Base-by-base conservation (phyloP, 1,140 invertebrate genomes). In the Hormaphis cornu region DNA sequence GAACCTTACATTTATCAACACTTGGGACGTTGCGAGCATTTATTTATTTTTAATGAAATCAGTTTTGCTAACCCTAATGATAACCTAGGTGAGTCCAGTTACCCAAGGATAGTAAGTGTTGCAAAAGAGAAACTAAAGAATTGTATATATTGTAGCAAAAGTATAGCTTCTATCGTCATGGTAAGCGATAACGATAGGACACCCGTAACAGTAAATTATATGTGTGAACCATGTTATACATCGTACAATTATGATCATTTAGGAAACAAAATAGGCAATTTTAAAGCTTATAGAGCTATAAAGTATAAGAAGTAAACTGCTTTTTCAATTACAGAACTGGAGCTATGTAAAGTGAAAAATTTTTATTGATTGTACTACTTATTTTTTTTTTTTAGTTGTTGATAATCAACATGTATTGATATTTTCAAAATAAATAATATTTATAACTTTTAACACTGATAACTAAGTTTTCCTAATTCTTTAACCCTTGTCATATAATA, bases 1-100 rank as follows among this genome's bases (percentile, higher is more conserved):
- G 14, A 61, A 28, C 58, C 40, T 2, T 61, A 61, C 28, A 20
- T 61, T 42, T 61, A 61, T 30, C 58, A 46, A 61, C 58, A 61
- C 30, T 61, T 61, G 16, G 58, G 40, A 14, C 58, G 40, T 1
- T 61, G 40, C 46, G 58, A 61, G 46, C 58, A 61, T 44, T n/a
- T 61, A 20, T 61, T 61, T 44, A 61, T 61, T 18, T 61, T 61
- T 61, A 61, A 61, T 44, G 58, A 46, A 18, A 61, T 61, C 20
- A 30, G 4, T n/a, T 20, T 61, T 61, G 40, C 40, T 46, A 24
- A 46, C 28, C 8, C 24, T 28, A 44, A 44, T 44, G 40, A 46
- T 46, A 44, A 40, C 20, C 22, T 61, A 18, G 26, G 40, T 2
- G 37, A 61, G 10, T 6, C 6, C n/a, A 46, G 30, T 30, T 61